phyloP scores from a whole-genome alignment of 2,113 vertebrate genomes.

The Saccopteryx leptura region DNA sequence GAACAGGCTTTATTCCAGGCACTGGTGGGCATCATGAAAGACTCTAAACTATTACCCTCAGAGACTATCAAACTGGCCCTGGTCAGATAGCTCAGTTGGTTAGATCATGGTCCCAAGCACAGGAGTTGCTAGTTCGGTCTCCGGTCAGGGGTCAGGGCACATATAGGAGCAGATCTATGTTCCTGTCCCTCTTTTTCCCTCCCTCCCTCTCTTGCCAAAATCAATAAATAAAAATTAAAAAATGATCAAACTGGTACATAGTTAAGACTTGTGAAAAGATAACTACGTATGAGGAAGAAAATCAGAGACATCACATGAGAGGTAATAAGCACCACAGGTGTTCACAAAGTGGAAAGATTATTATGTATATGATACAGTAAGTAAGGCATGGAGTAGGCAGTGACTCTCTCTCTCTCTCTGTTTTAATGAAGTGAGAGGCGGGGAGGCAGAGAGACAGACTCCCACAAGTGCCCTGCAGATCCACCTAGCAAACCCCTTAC shows the following conservation, averaged over 20 bases:
- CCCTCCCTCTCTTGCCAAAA: no score
- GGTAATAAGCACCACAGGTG: not conserved
- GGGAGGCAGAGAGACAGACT: no score
- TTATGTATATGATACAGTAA: not conserved
- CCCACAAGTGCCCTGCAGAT: no score
- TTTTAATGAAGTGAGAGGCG: no score
- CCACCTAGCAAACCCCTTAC: no score
- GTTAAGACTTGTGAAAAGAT: not conserved
- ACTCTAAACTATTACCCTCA: not conserved
- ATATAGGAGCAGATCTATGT: no score
- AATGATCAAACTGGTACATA: not conserved
- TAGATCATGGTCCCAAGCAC: no score
- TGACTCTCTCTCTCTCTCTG: no score
- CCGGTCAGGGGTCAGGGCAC: no score
- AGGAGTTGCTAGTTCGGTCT: no score
- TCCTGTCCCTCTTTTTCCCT: no score
- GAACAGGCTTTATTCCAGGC: not conserved
- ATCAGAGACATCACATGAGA: conserved; percentile 21
- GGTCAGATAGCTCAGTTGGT: no score
- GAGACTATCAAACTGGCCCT: not conserved
- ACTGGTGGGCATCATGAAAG: not conserved
- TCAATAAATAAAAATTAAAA: not conserved
- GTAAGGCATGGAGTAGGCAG: not conserved
- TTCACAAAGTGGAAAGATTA: not conserved
- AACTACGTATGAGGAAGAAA: not conserved